phyloP scores from a whole-genome alignment of 2,113 vertebrate genomes.

The Fregetta grallaria region DNA sequence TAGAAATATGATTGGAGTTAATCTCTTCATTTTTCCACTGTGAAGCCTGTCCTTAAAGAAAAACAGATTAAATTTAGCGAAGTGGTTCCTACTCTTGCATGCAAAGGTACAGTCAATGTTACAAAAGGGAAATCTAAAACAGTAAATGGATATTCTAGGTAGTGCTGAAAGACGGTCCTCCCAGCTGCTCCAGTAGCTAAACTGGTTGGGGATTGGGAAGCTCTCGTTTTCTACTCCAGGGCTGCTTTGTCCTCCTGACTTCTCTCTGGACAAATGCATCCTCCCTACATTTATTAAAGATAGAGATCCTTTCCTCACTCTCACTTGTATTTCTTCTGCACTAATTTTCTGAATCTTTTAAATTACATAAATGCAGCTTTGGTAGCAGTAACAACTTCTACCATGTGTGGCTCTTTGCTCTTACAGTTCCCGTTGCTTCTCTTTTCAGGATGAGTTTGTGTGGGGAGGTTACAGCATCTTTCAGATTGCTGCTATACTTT shows the following conservation, averaged over 20 bases:
- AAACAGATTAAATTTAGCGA: neutral
- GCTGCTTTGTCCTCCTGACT: neutral
- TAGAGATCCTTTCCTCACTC: neutral
- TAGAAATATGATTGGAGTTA: neutral
- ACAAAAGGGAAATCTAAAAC: neutral
- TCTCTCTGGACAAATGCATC: neutral
- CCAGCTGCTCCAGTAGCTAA: neutral
- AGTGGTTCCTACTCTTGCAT: neutral
- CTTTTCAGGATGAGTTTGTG: neutral
- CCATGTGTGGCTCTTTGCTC: neutral
- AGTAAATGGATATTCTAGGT: neutral
- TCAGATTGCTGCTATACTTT: neutral
- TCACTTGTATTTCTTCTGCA: neutral
- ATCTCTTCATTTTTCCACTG: neutral
- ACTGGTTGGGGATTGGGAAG: neutral
- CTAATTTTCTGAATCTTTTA: neutral
- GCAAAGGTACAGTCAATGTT: neutral
- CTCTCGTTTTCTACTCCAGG: neutral
- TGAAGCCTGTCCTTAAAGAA: neutral
- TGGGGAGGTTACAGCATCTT: neutral
- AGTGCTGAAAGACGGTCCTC: accelerated
- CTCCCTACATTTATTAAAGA: neutral
- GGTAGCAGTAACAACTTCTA: neutral
- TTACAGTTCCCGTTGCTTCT: neutral
- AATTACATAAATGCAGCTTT: neutral